Evolutionary conservation across 1,140 invertebrate genomes (phyloP).

Genomic region (Lanistes nyassanus): DNA sequence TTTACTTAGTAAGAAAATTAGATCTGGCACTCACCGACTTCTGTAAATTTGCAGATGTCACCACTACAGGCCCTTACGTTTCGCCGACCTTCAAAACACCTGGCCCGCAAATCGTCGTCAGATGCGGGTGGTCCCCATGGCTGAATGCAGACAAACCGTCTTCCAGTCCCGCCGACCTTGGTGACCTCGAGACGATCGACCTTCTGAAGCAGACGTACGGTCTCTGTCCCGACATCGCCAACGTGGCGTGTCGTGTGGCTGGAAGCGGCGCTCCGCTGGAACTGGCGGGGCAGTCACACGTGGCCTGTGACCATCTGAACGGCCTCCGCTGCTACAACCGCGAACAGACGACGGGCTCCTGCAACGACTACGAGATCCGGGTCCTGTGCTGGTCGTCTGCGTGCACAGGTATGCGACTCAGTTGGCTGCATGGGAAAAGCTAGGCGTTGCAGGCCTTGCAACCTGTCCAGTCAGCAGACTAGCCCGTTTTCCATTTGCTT

Average conservation of each 20-base stretch:
- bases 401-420: conserved; percentile 31
- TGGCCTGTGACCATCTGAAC: conserved; percentile 61
- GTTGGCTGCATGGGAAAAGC: neutral
- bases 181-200: conserved; percentile 61
- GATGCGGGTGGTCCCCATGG: conserved; percentile 55
- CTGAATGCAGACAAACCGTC: conserved; percentile 54
- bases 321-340: conserved; percentile 64
- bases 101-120: conserved; percentile 13
- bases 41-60: neutral
- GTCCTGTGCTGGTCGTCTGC: conserved; percentile 50
- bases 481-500: too few species aligned
- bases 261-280: conserved; percentile 73
- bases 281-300: conserved; percentile 71
- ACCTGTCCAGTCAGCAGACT: too few species aligned
- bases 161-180: conserved; percentile 32
- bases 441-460: neutral
- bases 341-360: conserved; percentile 40
- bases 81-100: conserved; percentile 3
- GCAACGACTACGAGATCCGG: conserved; percentile 53
- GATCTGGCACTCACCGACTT: neutral
- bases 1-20: too few species aligned
- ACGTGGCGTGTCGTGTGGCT: conserved; percentile 80
- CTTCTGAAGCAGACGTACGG: conserved; percentile 50
- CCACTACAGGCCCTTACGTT: neutral
- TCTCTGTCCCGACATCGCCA: conserved; percentile 74